Conservation (phyloP, 2,797 vertebrate genomes). For the Sebastes iracundus region DNA sequence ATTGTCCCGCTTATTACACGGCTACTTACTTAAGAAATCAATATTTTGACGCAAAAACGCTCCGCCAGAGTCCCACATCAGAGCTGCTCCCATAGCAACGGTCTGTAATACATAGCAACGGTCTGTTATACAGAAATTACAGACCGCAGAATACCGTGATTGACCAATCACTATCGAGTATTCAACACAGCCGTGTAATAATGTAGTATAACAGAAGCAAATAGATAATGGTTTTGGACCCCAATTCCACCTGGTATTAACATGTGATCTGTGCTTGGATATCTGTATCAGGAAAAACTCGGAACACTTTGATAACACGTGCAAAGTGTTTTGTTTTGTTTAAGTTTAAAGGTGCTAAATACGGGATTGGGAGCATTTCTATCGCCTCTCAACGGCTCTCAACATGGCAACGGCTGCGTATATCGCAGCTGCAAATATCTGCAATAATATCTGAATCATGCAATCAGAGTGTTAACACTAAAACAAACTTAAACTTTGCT, state of each 20-base stretch:
- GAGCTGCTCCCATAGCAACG: too few species aligned
- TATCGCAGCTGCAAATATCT: not conserved
- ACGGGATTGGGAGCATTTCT: too few species aligned
- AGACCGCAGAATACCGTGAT: too few species aligned
- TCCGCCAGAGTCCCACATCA: too few species aligned
- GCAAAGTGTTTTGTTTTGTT: not conserved
- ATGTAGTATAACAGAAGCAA: not conserved
- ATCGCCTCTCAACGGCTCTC: too few species aligned
- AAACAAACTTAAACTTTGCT: not conserved
- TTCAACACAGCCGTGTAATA: too few species aligned
- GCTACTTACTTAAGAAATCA: too few species aligned
- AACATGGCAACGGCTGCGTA: not conserved
- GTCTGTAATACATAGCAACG: too few species aligned
- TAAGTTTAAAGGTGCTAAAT: not conserved
- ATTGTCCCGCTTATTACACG: too few species aligned
- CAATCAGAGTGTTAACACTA: not conserved
- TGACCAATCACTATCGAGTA: fast-evolving
- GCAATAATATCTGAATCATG: not conserved
- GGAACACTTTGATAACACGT: not conserved
- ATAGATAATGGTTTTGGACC: not conserved
- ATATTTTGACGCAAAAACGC: too few species aligned
- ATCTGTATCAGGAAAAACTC: not conserved
- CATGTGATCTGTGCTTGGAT: not conserved
- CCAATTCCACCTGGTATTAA: not conserved
- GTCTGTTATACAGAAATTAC: too few species aligned